Percentiles rank a stretch among this genome's conserved stretches.
These are phyloP conservation scores for Heterodera schachtii DNA, from an alignment of 1,140 invertebrate species.

Conservation along the genomic window DNA sequence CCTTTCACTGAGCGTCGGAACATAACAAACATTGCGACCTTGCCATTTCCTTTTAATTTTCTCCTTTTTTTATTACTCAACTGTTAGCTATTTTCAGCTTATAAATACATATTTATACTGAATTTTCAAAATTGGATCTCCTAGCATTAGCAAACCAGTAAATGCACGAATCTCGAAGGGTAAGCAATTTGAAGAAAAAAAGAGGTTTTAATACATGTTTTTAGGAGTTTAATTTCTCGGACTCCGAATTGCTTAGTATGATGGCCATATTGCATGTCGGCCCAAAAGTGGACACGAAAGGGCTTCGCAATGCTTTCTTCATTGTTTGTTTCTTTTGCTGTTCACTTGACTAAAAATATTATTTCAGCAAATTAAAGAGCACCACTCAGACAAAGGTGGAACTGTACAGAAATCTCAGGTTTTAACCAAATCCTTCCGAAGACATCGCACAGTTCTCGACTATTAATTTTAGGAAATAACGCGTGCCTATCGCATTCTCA, in stretches of 20 bases:
- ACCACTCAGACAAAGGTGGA: slow-evolving; percentile 36
- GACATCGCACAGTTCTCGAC: not conserved
- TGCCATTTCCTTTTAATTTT: too few species aligned
- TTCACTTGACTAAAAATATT: not conserved
- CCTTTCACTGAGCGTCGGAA: too few species aligned
- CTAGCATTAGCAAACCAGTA: too few species aligned
- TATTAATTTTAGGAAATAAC: slow-evolving; percentile 32
- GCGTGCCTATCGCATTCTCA: slow-evolving; percentile 34
- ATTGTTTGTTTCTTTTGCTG: not conserved
- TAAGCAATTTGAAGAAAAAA: too few species aligned
- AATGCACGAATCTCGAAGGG: too few species aligned
- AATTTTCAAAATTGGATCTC: too few species aligned
- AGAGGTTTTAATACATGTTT: not conserved
- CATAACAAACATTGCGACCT: too few species aligned
- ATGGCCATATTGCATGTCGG: slow-evolving; percentile 33
- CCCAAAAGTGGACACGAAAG: slow-evolving; percentile 14
- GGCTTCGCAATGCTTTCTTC: slow-evolving; percentile 21
- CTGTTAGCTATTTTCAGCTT: too few species aligned
- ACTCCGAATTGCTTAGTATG: slow-evolving; percentile 26
- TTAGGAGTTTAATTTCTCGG: slow-evolving; percentile 28
- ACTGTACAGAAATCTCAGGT: slow-evolving; percentile 33
- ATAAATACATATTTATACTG: too few species aligned
- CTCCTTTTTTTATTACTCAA: too few species aligned
- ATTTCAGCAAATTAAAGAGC: slow-evolving; percentile 34
- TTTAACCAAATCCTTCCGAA: not conserved